These are phyloP conservation scores for Melospiza georgiana DNA, from an alignment of 2,113 vertebrate species.

Conservation along the genomic window DNA sequence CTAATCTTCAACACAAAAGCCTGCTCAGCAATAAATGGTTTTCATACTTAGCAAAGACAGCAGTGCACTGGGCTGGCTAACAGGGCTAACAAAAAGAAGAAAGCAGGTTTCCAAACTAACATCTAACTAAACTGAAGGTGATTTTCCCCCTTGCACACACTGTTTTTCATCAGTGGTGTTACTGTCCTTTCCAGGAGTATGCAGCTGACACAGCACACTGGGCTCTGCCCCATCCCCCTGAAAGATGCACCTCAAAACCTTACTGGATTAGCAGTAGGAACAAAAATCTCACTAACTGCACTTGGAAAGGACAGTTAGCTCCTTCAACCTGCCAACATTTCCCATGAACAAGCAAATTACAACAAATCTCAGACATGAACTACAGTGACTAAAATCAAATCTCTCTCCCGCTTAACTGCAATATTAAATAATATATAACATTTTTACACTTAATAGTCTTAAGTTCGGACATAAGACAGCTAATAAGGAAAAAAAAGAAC, in stretches of 20 bases:
- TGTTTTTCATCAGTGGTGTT: neutral
- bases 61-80: neutral
- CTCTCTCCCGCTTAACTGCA: conserved; percentile 36
- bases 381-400: conserved; percentile 54
- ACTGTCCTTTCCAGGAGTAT: neutral
- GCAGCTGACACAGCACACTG: neutral
- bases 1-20: conserved; percentile 46
- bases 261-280: neutral
- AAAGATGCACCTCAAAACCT: neutral
- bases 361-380: conserved; percentile 20
- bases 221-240: neutral
- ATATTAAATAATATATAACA: conserved; percentile 54
- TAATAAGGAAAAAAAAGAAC: neutral
- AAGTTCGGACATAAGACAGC: conserved; percentile 48
- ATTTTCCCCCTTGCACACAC: neutral
- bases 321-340: conserved; percentile 21
- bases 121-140: neutral
- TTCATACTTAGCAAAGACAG: conserved; percentile 44
- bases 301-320: conserved; percentile 19
- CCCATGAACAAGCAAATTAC: conserved; percentile 40
- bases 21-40: conserved; percentile 33
- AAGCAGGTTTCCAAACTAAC: conserved; percentile 31
- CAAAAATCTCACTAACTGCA: neutral
- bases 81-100: conserved; percentile 17
- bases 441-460: conserved; percentile 31